phyloP scores from a whole-genome alignment of 2,797 vertebrate species.

The Catostomus latipinnis region DNA sequence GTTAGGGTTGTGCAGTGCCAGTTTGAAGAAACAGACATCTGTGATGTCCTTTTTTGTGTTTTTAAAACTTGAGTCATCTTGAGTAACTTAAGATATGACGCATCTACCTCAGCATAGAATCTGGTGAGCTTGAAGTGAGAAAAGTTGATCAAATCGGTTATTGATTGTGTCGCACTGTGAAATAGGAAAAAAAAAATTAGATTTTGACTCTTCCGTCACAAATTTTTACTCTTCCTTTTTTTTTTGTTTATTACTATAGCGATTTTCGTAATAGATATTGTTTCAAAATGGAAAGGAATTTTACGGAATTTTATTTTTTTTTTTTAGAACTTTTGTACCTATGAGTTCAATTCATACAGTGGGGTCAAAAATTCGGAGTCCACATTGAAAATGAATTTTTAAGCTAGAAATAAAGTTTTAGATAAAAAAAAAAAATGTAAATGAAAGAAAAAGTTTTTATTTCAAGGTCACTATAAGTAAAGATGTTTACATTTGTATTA shows the following conservation, averaged over 20 bases:
- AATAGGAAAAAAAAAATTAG: too few species aligned
- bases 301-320: neutral
- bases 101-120: neutral
- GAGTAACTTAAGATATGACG: neutral
- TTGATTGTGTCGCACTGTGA: too few species aligned
- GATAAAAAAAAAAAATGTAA: too few species aligned
- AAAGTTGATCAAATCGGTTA: neutral
- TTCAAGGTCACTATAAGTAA: too few species aligned
- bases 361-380: too few species aligned
- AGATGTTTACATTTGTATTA: too few species aligned
- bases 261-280: neutral
- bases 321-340: neutral
- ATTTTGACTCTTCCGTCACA: too few species aligned
- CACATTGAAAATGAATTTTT: too few species aligned
- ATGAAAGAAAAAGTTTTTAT: too few species aligned
- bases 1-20: slow-evolving; percentile 47
- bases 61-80: neutral
- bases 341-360: neutral
- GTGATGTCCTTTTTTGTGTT: slow-evolving; percentile 55
- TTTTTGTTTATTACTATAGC: neutral
- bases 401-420: too few species aligned
- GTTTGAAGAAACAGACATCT: slow-evolving; percentile 52
- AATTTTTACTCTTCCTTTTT: too few species aligned
- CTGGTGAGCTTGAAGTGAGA: neutral
- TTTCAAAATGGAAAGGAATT: neutral